These are phyloP conservation scores for Lontra canadensis DNA, from an alignment of 2,113 vertebrate genomes.

Conservation along the genomic window DNA sequence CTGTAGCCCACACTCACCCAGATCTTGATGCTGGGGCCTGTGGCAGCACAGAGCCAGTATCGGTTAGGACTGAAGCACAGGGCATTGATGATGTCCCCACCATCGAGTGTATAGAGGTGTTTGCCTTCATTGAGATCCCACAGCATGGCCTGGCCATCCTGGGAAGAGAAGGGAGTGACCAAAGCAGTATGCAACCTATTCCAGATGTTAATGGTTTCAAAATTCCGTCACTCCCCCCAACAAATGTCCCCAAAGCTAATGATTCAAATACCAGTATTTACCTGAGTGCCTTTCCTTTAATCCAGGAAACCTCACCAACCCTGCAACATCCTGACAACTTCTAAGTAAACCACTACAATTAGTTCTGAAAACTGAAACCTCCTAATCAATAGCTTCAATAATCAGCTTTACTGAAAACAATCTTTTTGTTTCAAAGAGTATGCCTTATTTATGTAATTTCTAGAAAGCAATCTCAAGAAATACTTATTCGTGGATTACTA, in stretches of 20 bases:
- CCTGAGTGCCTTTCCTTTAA: neutral
- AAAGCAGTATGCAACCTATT: neutral
- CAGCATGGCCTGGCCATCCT: slow-evolving; percentile 98
- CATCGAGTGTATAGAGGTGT: slow-evolving; percentile 96
- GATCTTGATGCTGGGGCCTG: slow-evolving; percentile 98
- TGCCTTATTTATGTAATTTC: neutral
- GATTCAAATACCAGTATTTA: neutral
- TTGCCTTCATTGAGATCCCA: slow-evolving; percentile 99
- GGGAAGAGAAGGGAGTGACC: neutral
- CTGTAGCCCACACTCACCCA: slow-evolving; percentile 85
- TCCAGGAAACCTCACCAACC: neutral
- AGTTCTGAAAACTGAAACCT: neutral
- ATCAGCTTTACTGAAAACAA: neutral
- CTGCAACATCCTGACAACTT: neutral
- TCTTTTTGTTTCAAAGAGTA: neutral
- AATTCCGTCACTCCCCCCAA: neutral
- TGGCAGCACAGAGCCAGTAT: slow-evolving; percentile 98
- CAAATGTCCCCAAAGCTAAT: neutral
- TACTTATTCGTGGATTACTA: neutral
- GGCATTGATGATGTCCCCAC: slow-evolving; percentile 95
- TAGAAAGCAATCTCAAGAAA: neutral
- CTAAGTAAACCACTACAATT: neutral
- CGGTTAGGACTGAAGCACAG: slow-evolving; percentile 98
- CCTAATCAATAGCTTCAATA: neutral
- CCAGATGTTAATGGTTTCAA: neutral